Conservation (phyloP, 2,797 vertebrate species). For the Gymnodraco acuticeps region DNA sequence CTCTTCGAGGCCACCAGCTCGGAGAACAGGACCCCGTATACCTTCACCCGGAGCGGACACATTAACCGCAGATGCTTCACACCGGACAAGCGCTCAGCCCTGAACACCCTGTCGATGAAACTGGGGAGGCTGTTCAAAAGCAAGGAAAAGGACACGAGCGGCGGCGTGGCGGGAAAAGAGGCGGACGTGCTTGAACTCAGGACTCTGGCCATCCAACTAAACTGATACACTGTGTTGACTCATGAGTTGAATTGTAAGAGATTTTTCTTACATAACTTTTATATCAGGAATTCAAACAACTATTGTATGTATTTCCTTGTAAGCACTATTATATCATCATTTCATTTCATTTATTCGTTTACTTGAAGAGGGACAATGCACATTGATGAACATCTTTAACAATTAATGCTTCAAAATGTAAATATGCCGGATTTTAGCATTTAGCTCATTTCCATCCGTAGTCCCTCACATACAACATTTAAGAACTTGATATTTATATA, state of each 20-base stretch:
- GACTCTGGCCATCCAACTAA: constrained; percentile 44
- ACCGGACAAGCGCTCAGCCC: constrained; percentile 58
- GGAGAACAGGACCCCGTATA: constrained; percentile 69
- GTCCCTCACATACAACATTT: too few relatives aligned
- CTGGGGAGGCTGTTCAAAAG: constrained; percentile 52
- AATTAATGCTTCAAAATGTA: too few relatives aligned
- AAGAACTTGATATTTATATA: too few relatives aligned
- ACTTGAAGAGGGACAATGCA: too few relatives aligned
- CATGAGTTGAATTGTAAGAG: neutral
- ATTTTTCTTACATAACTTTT: neutral
- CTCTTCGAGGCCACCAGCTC: constrained; percentile 88
- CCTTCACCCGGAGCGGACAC: constrained; percentile 50
- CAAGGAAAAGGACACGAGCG: constrained; percentile 26
- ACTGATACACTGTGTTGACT: neutral
- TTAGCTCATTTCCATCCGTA: too few relatives aligned
- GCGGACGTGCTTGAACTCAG: constrained; percentile 43
- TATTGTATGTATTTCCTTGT: too few relatives aligned
- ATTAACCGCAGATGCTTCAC: constrained; percentile 44
- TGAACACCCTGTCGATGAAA: constrained; percentile 67
- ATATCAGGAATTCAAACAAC: neutral
- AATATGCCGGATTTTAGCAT: too few relatives aligned
- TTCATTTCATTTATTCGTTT: too few relatives aligned
- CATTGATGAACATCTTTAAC: too few relatives aligned
- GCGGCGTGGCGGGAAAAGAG: neutral
- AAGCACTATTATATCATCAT: too few relatives aligned